These are phyloP conservation scores for Melanotus villosus DNA, from an alignment of 2,888 invertebrate genomes.

Conservation along the genomic window DNA sequence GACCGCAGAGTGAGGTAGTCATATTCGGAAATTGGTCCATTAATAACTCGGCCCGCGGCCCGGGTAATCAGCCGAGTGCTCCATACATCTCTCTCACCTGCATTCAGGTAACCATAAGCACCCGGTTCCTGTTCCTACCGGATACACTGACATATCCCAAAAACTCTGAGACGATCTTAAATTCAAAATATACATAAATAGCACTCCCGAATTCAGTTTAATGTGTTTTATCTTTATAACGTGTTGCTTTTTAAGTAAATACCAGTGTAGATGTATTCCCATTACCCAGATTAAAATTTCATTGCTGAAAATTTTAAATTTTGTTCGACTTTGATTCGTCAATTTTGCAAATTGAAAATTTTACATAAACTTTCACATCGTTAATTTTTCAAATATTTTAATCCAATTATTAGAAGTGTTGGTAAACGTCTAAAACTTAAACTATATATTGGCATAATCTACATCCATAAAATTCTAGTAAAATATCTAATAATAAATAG, in stretches of 20 bases:
- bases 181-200: conserved; percentile 42
- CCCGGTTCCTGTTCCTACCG: conserved; percentile 35
- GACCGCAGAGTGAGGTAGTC: conserved; percentile 53
- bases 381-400: too few species aligned
- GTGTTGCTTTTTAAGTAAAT: conserved; percentile 27
- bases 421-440: too few species aligned
- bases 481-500: too few species aligned
- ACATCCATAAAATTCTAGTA: too few species aligned
- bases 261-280: too few species aligned
- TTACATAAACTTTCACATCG: too few species aligned
- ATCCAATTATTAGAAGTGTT: too few species aligned
- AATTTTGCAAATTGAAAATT: too few species aligned
- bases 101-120: conserved; percentile 40
- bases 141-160: conserved; percentile 40
- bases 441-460: too few species aligned
- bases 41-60: conserved; percentile 56
- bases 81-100: conserved; percentile 53
- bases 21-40: conserved; percentile 58
- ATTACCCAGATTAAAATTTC: conserved; percentile 26
- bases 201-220: conserved; percentile 25
- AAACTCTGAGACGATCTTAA: conserved; percentile 36
- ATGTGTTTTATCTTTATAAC: conserved; percentile 29
- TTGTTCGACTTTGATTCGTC: too few species aligned
- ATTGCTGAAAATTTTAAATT: too few species aligned
- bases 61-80: conserved; percentile 57